These are phyloP conservation scores for Psix sp. DNA, from an alignment of 1,140 invertebrate species.

Conservation along the genomic window DNA sequence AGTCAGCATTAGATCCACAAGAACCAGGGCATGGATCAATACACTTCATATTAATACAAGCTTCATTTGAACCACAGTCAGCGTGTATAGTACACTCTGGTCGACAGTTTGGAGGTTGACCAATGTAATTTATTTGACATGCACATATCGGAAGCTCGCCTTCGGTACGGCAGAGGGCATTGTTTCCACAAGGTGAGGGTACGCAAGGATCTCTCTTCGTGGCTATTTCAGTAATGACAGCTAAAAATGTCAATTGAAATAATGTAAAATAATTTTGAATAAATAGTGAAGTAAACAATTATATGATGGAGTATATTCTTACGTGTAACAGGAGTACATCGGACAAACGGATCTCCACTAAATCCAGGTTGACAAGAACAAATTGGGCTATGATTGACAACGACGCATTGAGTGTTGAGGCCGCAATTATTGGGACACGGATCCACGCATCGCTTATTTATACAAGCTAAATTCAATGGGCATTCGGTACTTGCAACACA, in stretches of 20 bases:
- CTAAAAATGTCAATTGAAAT: conserved; percentile 8
- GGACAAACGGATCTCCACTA: conserved; percentile 79
- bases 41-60: conserved; percentile 78
- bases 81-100: conserved; percentile 76
- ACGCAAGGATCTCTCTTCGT: conserved; percentile 72
- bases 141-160: conserved; percentile 65
- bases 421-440: conserved; percentile 78
- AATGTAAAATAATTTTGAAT: too few relatives aligned
- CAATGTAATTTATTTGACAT: conserved; percentile 72
- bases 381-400: conserved; percentile 79
- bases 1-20: conserved; percentile 78
- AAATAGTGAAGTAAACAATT: too few relatives aligned
- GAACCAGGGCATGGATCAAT: conserved; percentile 79
- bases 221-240: conserved; percentile 8
- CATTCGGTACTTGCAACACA: conserved; percentile 77
- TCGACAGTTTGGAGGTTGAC: conserved; percentile 75
- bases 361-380: conserved; percentile 77
- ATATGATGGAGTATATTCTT: conserved; percentile 52
- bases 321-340: conserved; percentile 76
- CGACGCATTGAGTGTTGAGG: conserved; percentile 75
- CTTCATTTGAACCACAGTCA: conserved; percentile 75
- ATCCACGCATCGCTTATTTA: conserved; percentile 77
- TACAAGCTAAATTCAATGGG: conserved; percentile 73
- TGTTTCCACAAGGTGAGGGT: conserved; percentile 77
- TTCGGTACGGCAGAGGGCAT: conserved; percentile 73